Conservation (phyloP, 2,888 invertebrate genomes). For the Ditula angustiorana region DNA sequence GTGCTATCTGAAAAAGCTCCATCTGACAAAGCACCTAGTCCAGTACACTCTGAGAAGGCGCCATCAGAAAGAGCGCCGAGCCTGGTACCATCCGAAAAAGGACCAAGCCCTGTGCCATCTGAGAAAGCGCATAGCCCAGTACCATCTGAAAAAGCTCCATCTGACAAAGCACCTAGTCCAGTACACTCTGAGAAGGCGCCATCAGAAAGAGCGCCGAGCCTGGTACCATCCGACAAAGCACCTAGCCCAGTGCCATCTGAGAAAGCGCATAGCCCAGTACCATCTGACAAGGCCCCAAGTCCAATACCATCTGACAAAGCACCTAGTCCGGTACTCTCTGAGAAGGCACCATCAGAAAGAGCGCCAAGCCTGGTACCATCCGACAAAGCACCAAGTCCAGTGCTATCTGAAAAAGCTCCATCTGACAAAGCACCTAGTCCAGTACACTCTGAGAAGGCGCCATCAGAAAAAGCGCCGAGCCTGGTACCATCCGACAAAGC, state of each 20-base stretch:
- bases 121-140: constrained; percentile 7
- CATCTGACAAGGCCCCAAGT: constrained; percentile 30
- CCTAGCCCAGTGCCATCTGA: too few relatives aligned
- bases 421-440: too few relatives aligned
- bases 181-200: neutral
- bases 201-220: neutral
- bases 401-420: neutral
- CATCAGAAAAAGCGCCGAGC: constrained; percentile 6
- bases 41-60: too few relatives aligned
- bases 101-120: neutral
- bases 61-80: too few relatives aligned
- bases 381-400: constrained; percentile 1
- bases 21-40: too few relatives aligned
- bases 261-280: neutral
- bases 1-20: too few relatives aligned
- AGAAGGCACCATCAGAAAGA: constrained; percentile 13
- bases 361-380: neutral
- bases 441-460: too few relatives aligned
- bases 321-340: neutral
- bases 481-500: constrained; percentile 19
- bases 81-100: too few relatives aligned
- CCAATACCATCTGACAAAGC: constrained; percentile 29
- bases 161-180: neutral
- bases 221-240: neutral
- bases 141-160: neutral